phyloP scores from a whole-genome alignment of 2,797 vertebrate genomes.

The Mus minutoides region DNA sequence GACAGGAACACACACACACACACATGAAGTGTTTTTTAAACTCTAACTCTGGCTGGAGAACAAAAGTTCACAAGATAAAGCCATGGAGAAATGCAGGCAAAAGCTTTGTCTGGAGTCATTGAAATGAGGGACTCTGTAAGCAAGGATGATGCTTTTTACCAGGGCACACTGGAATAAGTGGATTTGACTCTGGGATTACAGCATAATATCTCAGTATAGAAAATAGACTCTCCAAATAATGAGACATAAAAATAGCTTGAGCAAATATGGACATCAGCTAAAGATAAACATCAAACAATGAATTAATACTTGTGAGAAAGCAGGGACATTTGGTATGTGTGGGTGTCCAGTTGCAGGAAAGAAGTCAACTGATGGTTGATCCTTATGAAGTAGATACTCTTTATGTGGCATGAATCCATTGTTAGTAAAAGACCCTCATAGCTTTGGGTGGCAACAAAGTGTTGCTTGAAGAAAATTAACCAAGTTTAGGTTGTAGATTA shows the following conservation, averaged over 20 bases:
- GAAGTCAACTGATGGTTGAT: background rate
- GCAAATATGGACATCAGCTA: background rate
- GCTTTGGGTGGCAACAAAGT: background rate
- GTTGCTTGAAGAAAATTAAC: constrained; percentile 17
- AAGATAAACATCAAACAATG: background rate
- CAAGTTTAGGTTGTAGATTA: background rate
- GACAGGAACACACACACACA: background rate
- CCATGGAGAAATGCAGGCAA: background rate
- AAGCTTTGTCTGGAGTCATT: background rate
- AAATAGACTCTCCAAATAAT: background rate
- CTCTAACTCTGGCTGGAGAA: background rate
- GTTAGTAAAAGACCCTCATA: background rate
- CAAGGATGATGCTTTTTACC: background rate
- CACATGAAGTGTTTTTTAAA: background rate
- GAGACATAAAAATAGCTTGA: background rate
- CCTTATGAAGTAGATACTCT: background rate
- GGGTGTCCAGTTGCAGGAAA: background rate
- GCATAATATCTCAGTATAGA: background rate
- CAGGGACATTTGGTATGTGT: background rate
- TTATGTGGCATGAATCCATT: background rate
- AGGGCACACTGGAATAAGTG: background rate
- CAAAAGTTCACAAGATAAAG: background rate
- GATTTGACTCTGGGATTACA: background rate
- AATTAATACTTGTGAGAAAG: background rate
- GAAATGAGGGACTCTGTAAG: background rate